phyloP scores from a whole-genome alignment of 2,888 invertebrate genomes.

The Tineola bisselliella region DNA sequence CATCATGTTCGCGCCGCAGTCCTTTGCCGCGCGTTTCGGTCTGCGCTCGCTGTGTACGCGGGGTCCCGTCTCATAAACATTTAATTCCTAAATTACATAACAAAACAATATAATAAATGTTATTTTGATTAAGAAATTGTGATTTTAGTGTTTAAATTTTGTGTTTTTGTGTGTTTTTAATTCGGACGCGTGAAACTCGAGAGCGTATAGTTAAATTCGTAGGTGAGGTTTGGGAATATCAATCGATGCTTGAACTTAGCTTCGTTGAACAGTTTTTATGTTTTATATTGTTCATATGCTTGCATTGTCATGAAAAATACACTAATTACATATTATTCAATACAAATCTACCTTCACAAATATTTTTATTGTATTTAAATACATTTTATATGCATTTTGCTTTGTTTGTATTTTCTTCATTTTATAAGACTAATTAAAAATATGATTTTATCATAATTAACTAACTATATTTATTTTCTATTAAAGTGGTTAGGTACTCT shows the following conservation, averaged over 20 bases:
- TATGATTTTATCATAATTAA: too few species aligned
- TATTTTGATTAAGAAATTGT: not conserved
- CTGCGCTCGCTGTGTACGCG: not conserved
- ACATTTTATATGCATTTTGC: too few species aligned
- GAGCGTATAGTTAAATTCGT: not conserved
- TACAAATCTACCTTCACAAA: too few species aligned
- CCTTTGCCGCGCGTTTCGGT: conserved; percentile 40
- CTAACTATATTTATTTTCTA: too few species aligned
- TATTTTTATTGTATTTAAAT: too few species aligned
- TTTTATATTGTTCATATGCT: not conserved
- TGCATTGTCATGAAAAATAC: too few species aligned
- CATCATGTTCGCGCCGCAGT: conserved; percentile 57
- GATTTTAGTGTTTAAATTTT: not conserved
- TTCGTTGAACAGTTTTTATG: not conserved
- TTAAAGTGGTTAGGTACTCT: too few species aligned
- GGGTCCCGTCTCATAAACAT: not conserved
- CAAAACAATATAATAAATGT: conserved; percentile 3
- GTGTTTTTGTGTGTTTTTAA: not conserved
- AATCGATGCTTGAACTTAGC: not conserved
- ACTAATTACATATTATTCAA: too few species aligned
- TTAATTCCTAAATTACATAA: conserved; percentile 4
- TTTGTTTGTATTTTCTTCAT: too few species aligned
- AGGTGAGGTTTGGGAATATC: not conserved
- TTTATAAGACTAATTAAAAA: too few species aligned
- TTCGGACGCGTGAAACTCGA: not conserved